Evolutionary conservation across 2,797 vertebrate genomes (phyloP), one percentile per base, ranked within the genome.

Genomic region (Chaunax sp.): DNA sequence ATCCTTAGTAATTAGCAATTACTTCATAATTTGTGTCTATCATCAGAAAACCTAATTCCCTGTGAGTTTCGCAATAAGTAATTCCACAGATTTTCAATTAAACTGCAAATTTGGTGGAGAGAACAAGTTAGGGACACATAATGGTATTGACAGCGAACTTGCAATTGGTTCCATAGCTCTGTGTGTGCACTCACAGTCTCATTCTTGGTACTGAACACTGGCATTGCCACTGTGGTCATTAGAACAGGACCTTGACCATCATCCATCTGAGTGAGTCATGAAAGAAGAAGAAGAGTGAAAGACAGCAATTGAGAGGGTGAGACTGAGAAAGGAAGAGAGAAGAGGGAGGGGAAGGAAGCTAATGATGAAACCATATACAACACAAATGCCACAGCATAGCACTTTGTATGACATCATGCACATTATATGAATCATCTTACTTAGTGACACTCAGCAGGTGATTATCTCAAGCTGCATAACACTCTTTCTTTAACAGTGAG

Each of bases 201-300:
- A 3, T 99, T 99, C 91, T 98, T 96, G 82, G 96, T 99, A 90
- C 98, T 99, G 91, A 99, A 99, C 66, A 99, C 98, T 1, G 98
- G 98, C 98, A 99, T 99, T 57, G 98, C 98, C 57, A 99, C 97
- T 1, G 98, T 99, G 64, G 98, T 99, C 98, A 98, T 99, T 90
- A 99, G 86, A 80, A 99, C 95, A 20, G 95, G 90, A 75, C 95
- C 94, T 85, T 96, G 94, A 82, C 95, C 95, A 45, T 98, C 95
- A 1, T 96, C 95, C 89, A 98, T 75, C 98, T 99, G 84, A 69
- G 19, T 19, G 41, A 65, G 57, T 72, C 59, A 66, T 41, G 25
- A 68, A 38, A 78, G 57, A 72, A 61, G 47, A 72, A 65, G 47
- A 72, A 65, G 44, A 58, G 60, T 30, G 49, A 75, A 58, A 77